phyloP scores from a whole-genome alignment of 2,113 vertebrate species.

The Nerophis lumbriciformis region DNA sequence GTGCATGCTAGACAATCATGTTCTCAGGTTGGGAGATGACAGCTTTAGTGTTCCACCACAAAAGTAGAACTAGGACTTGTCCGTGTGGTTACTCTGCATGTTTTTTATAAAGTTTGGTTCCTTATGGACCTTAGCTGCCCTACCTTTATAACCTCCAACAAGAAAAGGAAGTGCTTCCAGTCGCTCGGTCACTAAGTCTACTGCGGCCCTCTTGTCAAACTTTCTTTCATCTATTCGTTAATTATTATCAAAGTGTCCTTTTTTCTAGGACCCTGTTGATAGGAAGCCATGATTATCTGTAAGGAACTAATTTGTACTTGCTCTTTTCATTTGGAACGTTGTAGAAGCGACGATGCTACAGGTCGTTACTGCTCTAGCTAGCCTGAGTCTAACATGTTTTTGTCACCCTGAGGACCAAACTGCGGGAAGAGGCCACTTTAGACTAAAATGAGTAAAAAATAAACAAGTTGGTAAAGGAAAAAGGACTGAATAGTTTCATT shows the following conservation, averaged over 20 bases:
- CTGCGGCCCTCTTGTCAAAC: too few relatives aligned
- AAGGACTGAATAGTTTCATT: neutral
- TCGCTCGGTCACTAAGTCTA: too few relatives aligned
- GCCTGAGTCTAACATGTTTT: conserved; percentile 60
- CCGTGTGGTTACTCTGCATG: conserved; percentile 44
- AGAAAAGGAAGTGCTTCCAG: too few relatives aligned
- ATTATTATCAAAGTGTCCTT: conserved; percentile 54
- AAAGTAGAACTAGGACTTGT: too few relatives aligned
- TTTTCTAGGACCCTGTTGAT: conserved; percentile 65
- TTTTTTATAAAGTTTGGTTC: conserved; percentile 31
- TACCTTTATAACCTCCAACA: too few relatives aligned
- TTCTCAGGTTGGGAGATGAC: conserved; percentile 64
- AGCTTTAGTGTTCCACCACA: conserved; percentile 45
- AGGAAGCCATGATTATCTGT: conserved; percentile 62
- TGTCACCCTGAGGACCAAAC: neutral
- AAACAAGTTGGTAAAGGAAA: conserved; percentile 43
- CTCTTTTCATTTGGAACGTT: conserved; percentile 57
- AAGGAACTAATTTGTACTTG: conserved; percentile 42
- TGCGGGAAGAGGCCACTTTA: conserved; percentile 55
- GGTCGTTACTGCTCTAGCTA: conserved; percentile 45
- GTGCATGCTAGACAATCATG: conserved; percentile 73
- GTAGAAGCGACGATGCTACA: conserved; percentile 40
- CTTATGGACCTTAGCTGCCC: neutral
- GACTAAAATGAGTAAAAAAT: conserved; percentile 43
- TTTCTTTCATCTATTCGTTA: too few relatives aligned